A percentile compares a stretch with the other conserved stretches of the same genome.
phyloP scores from a whole-genome alignment of 2,797 vertebrate genomes.

The Notolepis coatsorum region DNA sequence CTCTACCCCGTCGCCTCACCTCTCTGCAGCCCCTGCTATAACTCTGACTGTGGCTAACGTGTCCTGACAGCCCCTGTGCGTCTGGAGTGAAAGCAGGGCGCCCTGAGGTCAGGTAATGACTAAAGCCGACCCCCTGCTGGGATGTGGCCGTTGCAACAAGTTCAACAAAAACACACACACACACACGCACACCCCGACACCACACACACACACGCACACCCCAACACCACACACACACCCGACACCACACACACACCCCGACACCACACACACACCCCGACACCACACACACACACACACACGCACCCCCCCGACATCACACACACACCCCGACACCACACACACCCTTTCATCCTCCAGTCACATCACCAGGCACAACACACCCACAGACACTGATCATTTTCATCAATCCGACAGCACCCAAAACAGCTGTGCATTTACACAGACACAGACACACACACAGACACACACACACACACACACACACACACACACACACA shows the following conservation, averaged over 20 bases:
- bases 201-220: constrained; percentile 3
- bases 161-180: constrained; percentile 70
- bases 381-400: constrained; percentile 33
- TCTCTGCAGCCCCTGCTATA: constrained; percentile 60
- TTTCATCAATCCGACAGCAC: constrained; percentile 66
- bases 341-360: constrained; percentile 50
- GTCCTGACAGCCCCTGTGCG: constrained; percentile 70
- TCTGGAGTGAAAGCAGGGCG: constrained; percentile 58
- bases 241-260: constrained; percentile 62
- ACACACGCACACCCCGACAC: too few species aligned
- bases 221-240: not conserved
- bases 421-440: constrained; percentile 54
- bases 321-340: too few species aligned
- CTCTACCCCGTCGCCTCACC: constrained; percentile 45
- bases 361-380: constrained; percentile 61
- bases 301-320: too few species aligned
- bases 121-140: constrained; percentile 59
- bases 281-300: constrained; percentile 52
- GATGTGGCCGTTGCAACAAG: constrained; percentile 69
- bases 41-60: constrained; percentile 66
- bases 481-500: constrained; percentile 5
- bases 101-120: constrained; percentile 62
- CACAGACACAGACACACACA: constrained; percentile 7
- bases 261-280: constrained; percentile 32
- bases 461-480: constrained; percentile 26